These are phyloP conservation scores for Hydrolagus affinis DNA, from an alignment of 2,113 vertebrate species.

Conservation along the genomic window DNA sequence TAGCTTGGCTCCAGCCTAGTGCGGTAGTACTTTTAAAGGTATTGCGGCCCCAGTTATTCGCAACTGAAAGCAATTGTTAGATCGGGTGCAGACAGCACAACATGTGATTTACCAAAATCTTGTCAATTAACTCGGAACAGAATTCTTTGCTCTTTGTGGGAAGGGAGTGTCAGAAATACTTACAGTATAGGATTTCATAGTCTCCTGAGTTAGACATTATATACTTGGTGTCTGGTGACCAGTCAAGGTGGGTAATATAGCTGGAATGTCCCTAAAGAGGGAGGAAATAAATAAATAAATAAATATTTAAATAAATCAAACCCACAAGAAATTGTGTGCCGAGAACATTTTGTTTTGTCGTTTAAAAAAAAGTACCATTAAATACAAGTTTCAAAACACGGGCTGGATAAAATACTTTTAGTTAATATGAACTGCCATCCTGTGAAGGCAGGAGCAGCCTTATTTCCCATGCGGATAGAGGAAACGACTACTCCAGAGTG, in stretches of 20 bases:
- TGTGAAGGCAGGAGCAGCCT: not conserved
- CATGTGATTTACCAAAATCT: not conserved
- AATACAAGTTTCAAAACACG: not conserved
- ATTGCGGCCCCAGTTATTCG: not conserved
- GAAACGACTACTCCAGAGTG: not conserved
- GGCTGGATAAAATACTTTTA: not conserved
- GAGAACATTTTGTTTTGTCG: not conserved
- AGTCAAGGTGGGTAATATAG: constrained; percentile 98
- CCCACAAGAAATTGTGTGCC: too few relatives aligned
- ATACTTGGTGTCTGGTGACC: constrained; percentile 93
- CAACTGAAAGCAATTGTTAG: too few relatives aligned
- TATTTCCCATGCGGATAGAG: not conserved
- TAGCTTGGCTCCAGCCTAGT: not conserved
- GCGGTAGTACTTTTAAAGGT: not conserved
- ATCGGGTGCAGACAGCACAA: not conserved
- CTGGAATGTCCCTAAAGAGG: constrained; percentile 90
- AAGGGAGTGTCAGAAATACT: constrained; percentile 52
- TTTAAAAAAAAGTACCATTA: not conserved
- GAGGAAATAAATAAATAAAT: constrained; percentile 10
- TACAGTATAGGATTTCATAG: constrained; percentile 98
- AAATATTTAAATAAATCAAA: not conserved
- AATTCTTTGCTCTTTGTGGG: constrained; percentile 33
- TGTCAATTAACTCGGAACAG: constrained; percentile 32
- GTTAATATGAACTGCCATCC: not conserved
- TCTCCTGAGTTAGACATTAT: constrained; percentile 99